Base-by-base conservation (phyloP, 2,113 vertebrate genomes). In the Gymnobelideus leadbeateri region DNA sequence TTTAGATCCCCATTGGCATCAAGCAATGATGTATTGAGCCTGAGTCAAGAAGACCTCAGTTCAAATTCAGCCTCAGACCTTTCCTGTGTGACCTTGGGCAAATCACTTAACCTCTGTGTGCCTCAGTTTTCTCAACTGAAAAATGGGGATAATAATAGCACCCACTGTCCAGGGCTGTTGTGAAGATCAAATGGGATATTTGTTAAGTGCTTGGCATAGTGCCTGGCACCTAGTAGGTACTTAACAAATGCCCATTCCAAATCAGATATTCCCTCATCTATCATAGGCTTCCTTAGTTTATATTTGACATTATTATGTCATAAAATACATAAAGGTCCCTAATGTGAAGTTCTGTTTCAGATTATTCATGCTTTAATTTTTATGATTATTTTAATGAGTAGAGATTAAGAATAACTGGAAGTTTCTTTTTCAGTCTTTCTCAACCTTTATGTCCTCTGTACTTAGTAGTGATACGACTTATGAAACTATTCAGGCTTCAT, bases 401-500 rank as follows among this genome's bases (percentile, higher is more conserved):
- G 77, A 93, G 91, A 61, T 31, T n/a, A 91, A 12, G 19, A 91
- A 77, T 91, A 28, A 61, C 51, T 92, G 49, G 53, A 95, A 95
- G 51, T 31, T 2, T 47, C 89, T 1, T 94, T 95, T 53, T 89
- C 91, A 93, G 50, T 90, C 77, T 96, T 21, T 95, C 23, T 96
- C 94, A 26, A 53, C 93, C 95, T 96, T 95, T 21, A 89, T 94
- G 24, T 61, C 89, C n/a, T 14, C 96, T 96, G 90, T 57, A 94
- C 21, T 95, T 94, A 47, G 94, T 3, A 91, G 89, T 94, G 47
- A 26, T 92, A 96, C 96, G 89, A 54, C 43, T 53, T 93, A 46
- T 95, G 84, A 94, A 94, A 96, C 91, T 31, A 61, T 95, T 96
- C 89, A 96, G 90, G 77, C 28, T 96, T 0, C 49, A 51, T 91